phyloP scores from a whole-genome alignment of 1,140 invertebrate species.

The Bombus turneri region DNA sequence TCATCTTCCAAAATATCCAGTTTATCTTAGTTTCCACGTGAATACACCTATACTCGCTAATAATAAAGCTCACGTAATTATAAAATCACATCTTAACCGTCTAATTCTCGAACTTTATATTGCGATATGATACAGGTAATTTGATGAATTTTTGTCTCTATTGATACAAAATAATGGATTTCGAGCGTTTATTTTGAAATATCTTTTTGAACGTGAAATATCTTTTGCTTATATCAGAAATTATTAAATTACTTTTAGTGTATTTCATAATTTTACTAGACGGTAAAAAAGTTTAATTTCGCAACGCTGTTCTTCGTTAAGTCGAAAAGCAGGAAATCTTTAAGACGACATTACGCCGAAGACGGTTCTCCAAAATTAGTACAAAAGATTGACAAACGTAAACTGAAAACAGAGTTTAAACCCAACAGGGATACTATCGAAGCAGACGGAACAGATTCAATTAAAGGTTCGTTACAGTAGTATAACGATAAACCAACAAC shows the following conservation, averaged over 20 bases:
- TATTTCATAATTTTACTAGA: not conserved
- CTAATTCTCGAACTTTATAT: not conserved
- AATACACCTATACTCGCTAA: not conserved
- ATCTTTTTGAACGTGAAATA: not conserved
- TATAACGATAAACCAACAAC: not conserved
- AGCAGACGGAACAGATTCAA: not conserved
- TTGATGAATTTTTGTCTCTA: not conserved
- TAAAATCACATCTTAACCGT: not conserved
- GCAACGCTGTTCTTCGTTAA: not conserved
- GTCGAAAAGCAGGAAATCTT: no score
- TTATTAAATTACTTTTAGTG: not conserved
- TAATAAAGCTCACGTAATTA: not conserved
- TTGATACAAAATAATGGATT: not conserved
- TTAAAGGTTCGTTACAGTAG: not conserved
- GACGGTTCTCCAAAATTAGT: not conserved
- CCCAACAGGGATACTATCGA: not conserved
- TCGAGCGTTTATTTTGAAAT: no score
- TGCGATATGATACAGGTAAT: not conserved
- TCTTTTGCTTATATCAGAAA: not conserved
- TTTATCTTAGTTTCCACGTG: not conserved
- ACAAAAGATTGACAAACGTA: not conserved
- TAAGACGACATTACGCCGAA: not conserved
- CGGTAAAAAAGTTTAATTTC: not conserved
- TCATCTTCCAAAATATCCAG: not conserved
- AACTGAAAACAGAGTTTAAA: not conserved